These are phyloP conservation scores for Charina bottae DNA, from an alignment of 2,113 vertebrate species.

Conservation along the genomic window DNA sequence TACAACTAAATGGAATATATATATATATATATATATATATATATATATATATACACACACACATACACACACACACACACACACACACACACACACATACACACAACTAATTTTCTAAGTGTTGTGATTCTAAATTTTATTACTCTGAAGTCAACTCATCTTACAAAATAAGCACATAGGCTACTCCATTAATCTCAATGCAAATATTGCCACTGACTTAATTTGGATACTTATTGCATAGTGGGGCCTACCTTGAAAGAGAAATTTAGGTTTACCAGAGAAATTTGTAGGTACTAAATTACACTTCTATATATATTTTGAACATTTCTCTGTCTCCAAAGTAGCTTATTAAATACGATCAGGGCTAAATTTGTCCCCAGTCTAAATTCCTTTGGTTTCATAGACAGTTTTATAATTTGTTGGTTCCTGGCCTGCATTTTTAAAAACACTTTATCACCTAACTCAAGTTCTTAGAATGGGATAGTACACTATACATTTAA, in stretches of 20 bases:
- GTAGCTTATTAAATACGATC: background rate
- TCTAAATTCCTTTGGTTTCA: background rate
- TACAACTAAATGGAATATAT: conserved; percentile 34
- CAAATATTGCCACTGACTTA: background rate
- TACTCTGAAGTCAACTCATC: background rate
- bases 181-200: background rate
- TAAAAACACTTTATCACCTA: background rate
- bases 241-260: background rate
- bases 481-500: background rate
- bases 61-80: too few species aligned
- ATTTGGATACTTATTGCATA: background rate
- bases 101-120: background rate
- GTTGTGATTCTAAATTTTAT: background rate
- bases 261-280: background rate
- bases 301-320: background rate
- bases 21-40: too few species aligned
- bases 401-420: background rate
- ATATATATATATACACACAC: too few species aligned
- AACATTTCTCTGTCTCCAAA: background rate
- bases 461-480: background rate
- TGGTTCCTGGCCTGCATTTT: background rate
- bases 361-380: background rate
- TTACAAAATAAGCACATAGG: background rate
- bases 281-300: background rate
- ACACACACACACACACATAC: too few species aligned